Base-by-base conservation (phyloP, 2,888 invertebrate genomes). In the Euclidia mi region DNA sequence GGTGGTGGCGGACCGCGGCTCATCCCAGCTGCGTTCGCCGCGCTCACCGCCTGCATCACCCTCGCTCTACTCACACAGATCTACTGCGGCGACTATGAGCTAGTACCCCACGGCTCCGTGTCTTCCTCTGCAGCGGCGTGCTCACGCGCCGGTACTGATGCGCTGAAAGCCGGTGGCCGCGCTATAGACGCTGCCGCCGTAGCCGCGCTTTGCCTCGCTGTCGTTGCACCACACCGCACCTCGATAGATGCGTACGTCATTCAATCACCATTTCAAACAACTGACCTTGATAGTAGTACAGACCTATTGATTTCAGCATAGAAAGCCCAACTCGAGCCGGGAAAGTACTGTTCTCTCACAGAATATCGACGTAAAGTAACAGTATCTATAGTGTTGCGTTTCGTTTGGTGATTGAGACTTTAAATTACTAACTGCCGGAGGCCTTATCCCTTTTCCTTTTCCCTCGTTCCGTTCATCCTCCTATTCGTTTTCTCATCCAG, bases 121-220 rank as follows among this genome's bases (percentile, higher is more conserved):
- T 96, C 97, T 14, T 95, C 96, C 41, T 96, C 96, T 32, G 97
- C 95, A 76, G 94, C 95, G 65, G 95, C 95, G 78, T 98, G 98
- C 91, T 97, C 97, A 17, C 92, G 95, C 72, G 95, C 97, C 51
- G 98, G 97, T 42, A 95, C 96, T 11, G 93, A 94, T 71, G 94
- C 96, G 75, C 91, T 98, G 71, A 95, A 96, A 85, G 51, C 96
- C 95, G 90, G 97, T 96, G 97, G 97, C n/a, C 96, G 96, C 88
- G 96, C 97, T 17, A 94, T 97, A 0, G 98, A 98, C 93, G 97
- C 97, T 50, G 96, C 97, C 28, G 95, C 96, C 47, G 96, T 96
- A 29, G 95, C 96, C 44, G 95, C 96, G 35, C 95, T 98, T 56
- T 98, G 98, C 86, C 95, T 97, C 68, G 95, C 96, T 42, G 96